phyloP scores from a whole-genome alignment of 2,113 vertebrate species.

The Loxodonta africana region DNA sequence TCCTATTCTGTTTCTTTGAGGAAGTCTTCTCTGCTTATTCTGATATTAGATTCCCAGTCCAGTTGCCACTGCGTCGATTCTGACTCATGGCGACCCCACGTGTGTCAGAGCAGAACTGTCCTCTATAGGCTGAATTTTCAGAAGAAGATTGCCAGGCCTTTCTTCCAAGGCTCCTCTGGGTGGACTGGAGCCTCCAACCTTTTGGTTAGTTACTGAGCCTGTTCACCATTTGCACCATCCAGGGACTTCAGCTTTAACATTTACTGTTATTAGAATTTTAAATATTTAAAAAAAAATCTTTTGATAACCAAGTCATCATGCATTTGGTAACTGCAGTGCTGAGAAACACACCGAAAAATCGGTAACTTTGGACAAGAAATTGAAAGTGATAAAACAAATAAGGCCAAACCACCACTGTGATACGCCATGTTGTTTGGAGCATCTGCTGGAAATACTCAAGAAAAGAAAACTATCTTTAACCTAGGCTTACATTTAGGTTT shows the following conservation, averaged over 20 bases:
- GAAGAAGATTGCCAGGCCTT: too few relatives aligned
- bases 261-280: neutral
- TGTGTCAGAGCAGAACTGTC: too few relatives aligned
- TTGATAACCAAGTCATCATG: neutral
- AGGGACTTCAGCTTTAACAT: neutral
- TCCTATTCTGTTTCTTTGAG: too few relatives aligned
- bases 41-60: too few relatives aligned
- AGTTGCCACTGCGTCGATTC: too few relatives aligned
- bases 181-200: too few relatives aligned
- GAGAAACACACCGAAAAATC: neutral
- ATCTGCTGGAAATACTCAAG: neutral
- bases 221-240: too few relatives aligned
- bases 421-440: neutral
- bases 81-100: too few relatives aligned
- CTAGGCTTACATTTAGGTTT: neutral
- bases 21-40: too few relatives aligned
- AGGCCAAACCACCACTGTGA: neutral
- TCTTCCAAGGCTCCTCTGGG: too few relatives aligned
- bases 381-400: neutral
- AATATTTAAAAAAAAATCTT: neutral
- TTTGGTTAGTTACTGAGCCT: too few relatives aligned
- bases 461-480: neutral
- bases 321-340: neutral
- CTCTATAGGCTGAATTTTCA: too few relatives aligned
- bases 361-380: neutral